Percentiles rank a stretch among this genome's conserved stretches.
Evolutionary conservation across 2,113 vertebrate species (phyloP).

Genomic region (Ondatra zibethicus): DNA sequence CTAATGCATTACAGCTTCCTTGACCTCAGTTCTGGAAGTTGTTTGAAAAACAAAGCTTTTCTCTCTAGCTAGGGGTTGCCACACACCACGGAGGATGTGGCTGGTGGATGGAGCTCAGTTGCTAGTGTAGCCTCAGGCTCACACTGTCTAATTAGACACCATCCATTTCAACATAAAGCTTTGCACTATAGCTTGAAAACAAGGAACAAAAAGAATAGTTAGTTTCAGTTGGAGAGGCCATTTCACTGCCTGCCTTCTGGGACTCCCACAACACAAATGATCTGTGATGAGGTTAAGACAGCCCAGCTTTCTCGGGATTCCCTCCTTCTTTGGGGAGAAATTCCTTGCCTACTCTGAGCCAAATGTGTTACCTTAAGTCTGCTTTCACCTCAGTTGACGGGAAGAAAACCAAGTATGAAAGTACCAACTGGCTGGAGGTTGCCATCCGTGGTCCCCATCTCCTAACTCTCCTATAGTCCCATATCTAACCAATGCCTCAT

Average conservation of each 20-base stretch:
- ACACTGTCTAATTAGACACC: constrained; percentile 38
- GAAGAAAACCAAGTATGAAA: neutral
- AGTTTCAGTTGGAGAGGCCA: neutral
- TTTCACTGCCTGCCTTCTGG: neutral
- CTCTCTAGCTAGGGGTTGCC: constrained; percentile 13
- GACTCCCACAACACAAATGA: neutral
- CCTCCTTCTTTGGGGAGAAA: neutral
- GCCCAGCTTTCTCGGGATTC: neutral
- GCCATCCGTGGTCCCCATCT: neutral
- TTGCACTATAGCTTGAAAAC: constrained; percentile 42
- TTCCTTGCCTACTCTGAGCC: neutral
- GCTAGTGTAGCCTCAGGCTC: constrained; percentile 28
- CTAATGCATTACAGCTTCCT: constrained; percentile 29
- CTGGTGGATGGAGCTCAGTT: neutral
- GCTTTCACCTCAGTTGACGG: neutral
- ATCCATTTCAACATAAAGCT: constrained; percentile 29
- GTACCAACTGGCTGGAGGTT: neutral
- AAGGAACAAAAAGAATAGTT: constrained; percentile 27
- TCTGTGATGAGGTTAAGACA: constrained; percentile 3
- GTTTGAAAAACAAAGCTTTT: constrained; percentile 58
- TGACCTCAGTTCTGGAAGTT: constrained; percentile 41
- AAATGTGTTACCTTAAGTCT: neutral
- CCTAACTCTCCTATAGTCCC: neutral
- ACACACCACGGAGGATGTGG: neutral
- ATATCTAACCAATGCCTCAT: neutral